A percentile compares a stretch with the other conserved stretches of the same genome.
Evolutionary conservation across 2,113 vertebrate species (phyloP).

Genomic region (Genyomyrus donnyi): DNA sequence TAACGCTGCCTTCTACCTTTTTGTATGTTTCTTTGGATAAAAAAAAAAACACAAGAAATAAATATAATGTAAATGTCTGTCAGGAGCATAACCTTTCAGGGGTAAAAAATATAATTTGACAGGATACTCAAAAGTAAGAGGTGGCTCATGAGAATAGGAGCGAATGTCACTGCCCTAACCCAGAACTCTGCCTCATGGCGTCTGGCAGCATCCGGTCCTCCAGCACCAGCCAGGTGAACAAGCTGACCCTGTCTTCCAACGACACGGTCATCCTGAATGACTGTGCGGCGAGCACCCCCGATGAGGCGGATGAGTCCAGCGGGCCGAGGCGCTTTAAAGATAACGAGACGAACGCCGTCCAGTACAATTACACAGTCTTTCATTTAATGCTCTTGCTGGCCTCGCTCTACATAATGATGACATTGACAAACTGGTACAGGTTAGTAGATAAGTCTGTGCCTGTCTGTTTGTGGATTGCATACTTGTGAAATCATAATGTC

Average conservation of each 20-base stretch:
- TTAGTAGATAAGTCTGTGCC: slow-evolving; percentile 45
- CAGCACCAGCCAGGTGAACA: slow-evolving; percentile 84
- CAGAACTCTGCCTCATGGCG: not conserved
- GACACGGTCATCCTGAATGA: slow-evolving; percentile 72
- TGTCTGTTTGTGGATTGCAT: not conserved
- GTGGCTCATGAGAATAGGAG: not conserved
- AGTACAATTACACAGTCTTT: slow-evolving; percentile 86
- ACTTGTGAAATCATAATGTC: not conserved
- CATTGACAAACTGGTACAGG: slow-evolving; percentile 94
- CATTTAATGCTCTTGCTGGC: slow-evolving; percentile 86
- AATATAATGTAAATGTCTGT: not conserved
- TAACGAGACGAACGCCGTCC: slow-evolving; percentile 76
- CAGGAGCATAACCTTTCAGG: not conserved
- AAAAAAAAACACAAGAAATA: not conserved
- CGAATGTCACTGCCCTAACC: not conserved
- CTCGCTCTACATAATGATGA: slow-evolving; percentile 97
- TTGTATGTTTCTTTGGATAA: not conserved
- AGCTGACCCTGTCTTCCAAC: slow-evolving; percentile 75
- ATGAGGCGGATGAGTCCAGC: slow-evolving; percentile 44
- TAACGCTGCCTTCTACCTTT: not conserved
- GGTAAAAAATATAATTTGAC: not conserved
- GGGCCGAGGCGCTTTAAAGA: slow-evolving; percentile 65
- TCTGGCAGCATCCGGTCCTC: slow-evolving; percentile 78
- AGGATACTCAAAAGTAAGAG: not conserved
- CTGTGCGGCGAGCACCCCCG: slow-evolving; percentile 15